Evolutionary conservation across 2,797 vertebrate genomes (phyloP), one percentile per base, ranked within the genome.

Genomic region (Australoheros facetus): DNA sequence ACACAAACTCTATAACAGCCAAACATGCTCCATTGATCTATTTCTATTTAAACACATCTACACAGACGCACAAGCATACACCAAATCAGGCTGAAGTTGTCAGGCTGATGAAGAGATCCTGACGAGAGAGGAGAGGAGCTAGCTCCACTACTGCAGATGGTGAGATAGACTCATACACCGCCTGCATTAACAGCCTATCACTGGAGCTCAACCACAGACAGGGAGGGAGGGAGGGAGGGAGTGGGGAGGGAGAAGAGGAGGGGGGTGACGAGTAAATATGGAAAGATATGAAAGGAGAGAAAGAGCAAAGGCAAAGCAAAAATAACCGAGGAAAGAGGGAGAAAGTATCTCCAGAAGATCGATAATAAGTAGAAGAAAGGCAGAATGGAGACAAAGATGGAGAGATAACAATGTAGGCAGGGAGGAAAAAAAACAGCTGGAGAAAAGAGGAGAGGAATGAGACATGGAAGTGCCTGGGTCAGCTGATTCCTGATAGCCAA

Each of bases 101-200:
- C 85, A 80, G 77, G 82, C 77, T 89, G 91, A 90, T 93, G 90
- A 89, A 92, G 90, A 87, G 89, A 92, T 92, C 89, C 91, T 85
- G 91, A 84, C 80, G 88, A 87, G 89, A 89, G 92, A 89, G 85
- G 81, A 91, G 80, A 89, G 84, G 80, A 89, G 83, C 89, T 84
- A 92, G 92, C 90, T 93, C 88, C 88, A 94, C 93, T 91, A 91
- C 92, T 94, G 93, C 94, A 94, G 94, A 95, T 94, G 92, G 91
- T 82, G 92, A 93, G 94, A 95, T 94, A 93, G 93, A 91, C 87
- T 87, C 89, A 88, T 80, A 92, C 92, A 90, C 85, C 84, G 93
- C 91, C 90, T 92, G 92, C 88, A 89, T 93, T 92, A 93, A 92
- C 93, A 93, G 93, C 92, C 92, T 94, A 94, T 94, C 93, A 90